Conservation (phyloP, 2,888 invertebrate species). For the Rotaria sp. region DNA sequence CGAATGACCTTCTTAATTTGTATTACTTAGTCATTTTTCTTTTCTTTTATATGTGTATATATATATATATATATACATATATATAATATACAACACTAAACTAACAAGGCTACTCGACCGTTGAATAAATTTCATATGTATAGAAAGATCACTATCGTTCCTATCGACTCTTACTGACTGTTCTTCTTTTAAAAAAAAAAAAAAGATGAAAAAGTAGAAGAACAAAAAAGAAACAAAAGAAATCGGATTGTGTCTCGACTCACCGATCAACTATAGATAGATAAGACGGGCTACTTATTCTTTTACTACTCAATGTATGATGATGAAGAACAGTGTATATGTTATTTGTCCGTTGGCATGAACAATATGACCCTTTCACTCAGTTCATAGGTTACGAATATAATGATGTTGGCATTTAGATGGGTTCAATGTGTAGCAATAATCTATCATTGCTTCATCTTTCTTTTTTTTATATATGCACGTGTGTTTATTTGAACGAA, state of each 20-base stretch:
- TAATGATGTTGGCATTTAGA: conserved; percentile 24
- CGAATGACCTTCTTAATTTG: not conserved
- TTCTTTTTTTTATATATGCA: not conserved
- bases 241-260: conserved; percentile 10
- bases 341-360: conserved; percentile 1
- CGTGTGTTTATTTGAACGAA: conserved; percentile 15
- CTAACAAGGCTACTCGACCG: not conserved
- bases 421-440: not conserved
- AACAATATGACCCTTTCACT: not conserved
- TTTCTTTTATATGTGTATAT: not conserved
- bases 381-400: not conserved
- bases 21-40: not conserved
- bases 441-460: not conserved
- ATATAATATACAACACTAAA: not conserved
- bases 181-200: not conserved
- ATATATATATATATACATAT: not conserved
- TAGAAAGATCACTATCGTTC: not conserved
- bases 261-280: not conserved
- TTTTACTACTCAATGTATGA: conserved; percentile 7
- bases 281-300: not conserved
- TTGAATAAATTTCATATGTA: not conserved
- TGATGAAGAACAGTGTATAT: not conserved
- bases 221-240: not conserved
- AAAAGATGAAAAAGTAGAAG: not conserved
- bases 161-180: not conserved